phyloP scores from a whole-genome alignment of 2,797 vertebrate species.

The Ataeniobius toweri region DNA sequence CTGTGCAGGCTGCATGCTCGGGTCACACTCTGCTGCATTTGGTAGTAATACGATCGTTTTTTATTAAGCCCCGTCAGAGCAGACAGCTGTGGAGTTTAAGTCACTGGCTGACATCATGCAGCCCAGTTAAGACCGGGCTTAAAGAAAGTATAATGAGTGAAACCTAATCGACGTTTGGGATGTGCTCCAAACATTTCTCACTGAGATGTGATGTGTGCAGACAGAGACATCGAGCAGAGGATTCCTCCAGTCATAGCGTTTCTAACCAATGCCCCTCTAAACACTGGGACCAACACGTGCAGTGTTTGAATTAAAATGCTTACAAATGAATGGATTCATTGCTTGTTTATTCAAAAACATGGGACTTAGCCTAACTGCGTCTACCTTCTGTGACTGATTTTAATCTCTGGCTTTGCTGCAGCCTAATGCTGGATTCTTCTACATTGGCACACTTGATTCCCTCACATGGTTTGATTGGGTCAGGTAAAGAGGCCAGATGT shows the following conservation, averaged over 20 bases:
- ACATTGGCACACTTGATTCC: constrained; percentile 62
- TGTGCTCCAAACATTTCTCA: constrained; percentile 40
- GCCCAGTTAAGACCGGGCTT: constrained; percentile 64
- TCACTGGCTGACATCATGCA: constrained; percentile 76
- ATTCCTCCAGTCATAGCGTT: constrained; percentile 12
- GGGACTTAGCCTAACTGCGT: constrained; percentile 9
- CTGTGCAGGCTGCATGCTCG: constrained; percentile 49
- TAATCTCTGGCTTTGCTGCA: constrained; percentile 30
- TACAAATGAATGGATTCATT: background rate
- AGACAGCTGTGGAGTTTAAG: constrained; percentile 78
- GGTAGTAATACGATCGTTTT: constrained; percentile 74
- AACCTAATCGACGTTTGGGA: constrained; percentile 62
- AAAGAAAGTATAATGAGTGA: constrained; percentile 68
- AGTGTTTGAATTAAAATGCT: background rate
- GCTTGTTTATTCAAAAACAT: constrained; percentile 5
- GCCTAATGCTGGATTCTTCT: constrained; percentile 40
- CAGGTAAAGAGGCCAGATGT: constrained; percentile 81
- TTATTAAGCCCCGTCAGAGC: constrained; percentile 65
- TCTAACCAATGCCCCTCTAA: background rate
- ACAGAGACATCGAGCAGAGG: constrained; percentile 37
- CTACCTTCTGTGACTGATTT: constrained; percentile 30
- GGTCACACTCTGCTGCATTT: constrained; percentile 68
- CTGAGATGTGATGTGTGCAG: constrained; percentile 50
- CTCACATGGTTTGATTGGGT: constrained; percentile 64
- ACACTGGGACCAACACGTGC: background rate